phyloP scores from a whole-genome alignment of 2,113 vertebrate species.

The Bubalus kerabau region DNA sequence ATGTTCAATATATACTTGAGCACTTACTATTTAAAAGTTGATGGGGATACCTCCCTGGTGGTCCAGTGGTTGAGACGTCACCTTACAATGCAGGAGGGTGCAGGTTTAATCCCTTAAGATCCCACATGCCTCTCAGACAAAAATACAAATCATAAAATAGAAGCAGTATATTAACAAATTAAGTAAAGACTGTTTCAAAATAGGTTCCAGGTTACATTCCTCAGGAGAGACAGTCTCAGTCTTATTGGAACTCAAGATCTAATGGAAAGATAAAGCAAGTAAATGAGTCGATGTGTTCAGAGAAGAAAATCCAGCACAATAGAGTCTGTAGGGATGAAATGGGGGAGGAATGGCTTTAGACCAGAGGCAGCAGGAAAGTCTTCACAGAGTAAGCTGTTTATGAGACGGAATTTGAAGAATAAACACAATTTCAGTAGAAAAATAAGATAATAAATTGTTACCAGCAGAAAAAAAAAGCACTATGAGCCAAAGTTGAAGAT shows the following conservation, averaged over 20 bases:
- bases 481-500: background rate
- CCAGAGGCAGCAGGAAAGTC: background rate
- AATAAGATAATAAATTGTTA: background rate
- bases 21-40: background rate
- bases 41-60: background rate
- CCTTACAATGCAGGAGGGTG: background rate
- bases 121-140: background rate
- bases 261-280: background rate
- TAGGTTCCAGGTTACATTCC: background rate
- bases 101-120: background rate
- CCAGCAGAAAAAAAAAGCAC: background rate
- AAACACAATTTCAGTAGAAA: background rate
- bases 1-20: background rate
- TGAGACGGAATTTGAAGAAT: background rate
- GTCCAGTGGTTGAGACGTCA: background rate
- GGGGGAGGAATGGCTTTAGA: background rate
- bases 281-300: background rate
- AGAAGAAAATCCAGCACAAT: background rate
- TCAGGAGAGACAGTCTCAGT: background rate
- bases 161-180: background rate
- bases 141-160: background rate
- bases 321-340: background rate
- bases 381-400: background rate
- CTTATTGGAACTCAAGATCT: background rate
- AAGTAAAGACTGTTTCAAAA: background rate